A percentile compares a stretch with the other conserved stretches of the same genome.
Conservation (phyloP, 2,113 vertebrate genomes). For the human region GRCh38 chr1:82813001-82813500, state of each 20-base stretch:
- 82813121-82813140: slow-evolving; percentile 21
- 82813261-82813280: slow-evolving; percentile 43
- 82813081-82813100: slow-evolving; percentile 28
- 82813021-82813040: too few species aligned
- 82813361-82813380: slow-evolving; percentile 62
- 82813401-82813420: slow-evolving; percentile 44
- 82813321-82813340: slow-evolving; percentile 47
- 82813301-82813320: slow-evolving; percentile 58
- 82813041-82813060: neutral
- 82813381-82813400: slow-evolving; percentile 55
- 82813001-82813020: too few species aligned
- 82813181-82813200: slow-evolving; percentile 42
- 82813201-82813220: slow-evolving; percentile 28
- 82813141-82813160: neutral
- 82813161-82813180: slow-evolving; percentile 26
- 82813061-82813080: neutral
- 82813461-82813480: slow-evolving; percentile 9
- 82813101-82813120: slow-evolving; percentile 10
- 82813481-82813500: slow-evolving; percentile 71
- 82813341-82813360: slow-evolving; percentile 55
- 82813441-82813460: slow-evolving; percentile 54
- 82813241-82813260: slow-evolving; percentile 34
- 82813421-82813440: slow-evolving; percentile 67
- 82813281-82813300: slow-evolving; percentile 51
- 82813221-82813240: slow-evolving; percentile 48